Evolutionary conservation across 2,888 invertebrate genomes (phyloP), one percentile per base, ranked within the genome.

Genomic region (Agonopterix arenella): DNA sequence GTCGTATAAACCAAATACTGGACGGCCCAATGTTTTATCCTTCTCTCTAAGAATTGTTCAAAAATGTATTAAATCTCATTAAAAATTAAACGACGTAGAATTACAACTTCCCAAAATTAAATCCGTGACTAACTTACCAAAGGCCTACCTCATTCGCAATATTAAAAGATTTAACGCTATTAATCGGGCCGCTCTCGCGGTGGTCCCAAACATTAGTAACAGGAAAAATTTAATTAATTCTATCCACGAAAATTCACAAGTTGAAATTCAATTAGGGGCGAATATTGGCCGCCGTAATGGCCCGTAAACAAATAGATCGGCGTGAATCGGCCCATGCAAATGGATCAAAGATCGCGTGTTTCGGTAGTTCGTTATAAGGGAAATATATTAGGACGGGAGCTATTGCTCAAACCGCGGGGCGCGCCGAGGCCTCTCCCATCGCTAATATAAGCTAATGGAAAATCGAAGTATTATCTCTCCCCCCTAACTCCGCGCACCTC

Each of bases 331-430:
- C 64, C 73, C 77, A 81, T 80, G 82, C 77, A 82, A 85, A 84
- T 83, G 79, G 82, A 85, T 84, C 84, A 84, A 81, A 84, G 82
- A 84, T 88, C 77, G 88, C 88, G 88, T 88, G 88, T 76, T 80
- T 69, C 74, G 73, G 72, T 73, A 73, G 78, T 80, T 78, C 75
- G 76, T 75, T 80, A 79, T 81, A 79, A 84, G 81, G 81, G 79
- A 85, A 84, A 84, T 85, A 81, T 84, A 84, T 84, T 80, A 78
- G 74, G 76, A 66, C 73, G 74, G 71, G 66, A 76, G 79, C 77
- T 64, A 76, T 72, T 66, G 71, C 72, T 68, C 66, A 68, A 68
- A 73, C 69, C 73, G 71, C 74, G 74, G 78, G 70, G 73, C 62
- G 80, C 75, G 80, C 72, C 62, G 65, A 56, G 54, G 76, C 77